Conservation (phyloP, 2,113 vertebrate genomes). For the Gadus macrocephalus region DNA sequence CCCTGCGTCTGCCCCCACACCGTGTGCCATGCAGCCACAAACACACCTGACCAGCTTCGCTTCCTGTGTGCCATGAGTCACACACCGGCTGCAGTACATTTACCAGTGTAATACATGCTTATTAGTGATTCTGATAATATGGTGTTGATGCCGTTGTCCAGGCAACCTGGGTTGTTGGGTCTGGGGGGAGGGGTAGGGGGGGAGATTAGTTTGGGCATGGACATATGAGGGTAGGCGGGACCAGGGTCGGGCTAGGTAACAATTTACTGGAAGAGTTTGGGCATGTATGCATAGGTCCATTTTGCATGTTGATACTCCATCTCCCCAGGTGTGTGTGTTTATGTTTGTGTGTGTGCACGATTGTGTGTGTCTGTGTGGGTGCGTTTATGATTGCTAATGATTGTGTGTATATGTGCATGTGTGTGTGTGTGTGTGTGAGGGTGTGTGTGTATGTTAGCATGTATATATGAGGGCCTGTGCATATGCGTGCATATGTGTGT, state of each 20-base stretch:
- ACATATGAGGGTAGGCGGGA: too few species aligned
- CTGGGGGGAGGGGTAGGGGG: too few species aligned
- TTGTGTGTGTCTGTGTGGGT: too few species aligned
- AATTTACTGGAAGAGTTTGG: conserved; percentile 61
- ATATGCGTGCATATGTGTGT: too few species aligned
- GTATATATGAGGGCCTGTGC: too few species aligned
- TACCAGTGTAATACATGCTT: conserved; percentile 63
- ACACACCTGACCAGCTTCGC: conserved; percentile 67
- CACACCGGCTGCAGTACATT: conserved; percentile 58
- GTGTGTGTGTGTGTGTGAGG: conserved; percentile 30
- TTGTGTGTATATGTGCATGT: conserved; percentile 14
- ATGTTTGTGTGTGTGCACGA: too few species aligned
- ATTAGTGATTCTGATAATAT: conserved; percentile 69
- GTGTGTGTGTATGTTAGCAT: too few species aligned
- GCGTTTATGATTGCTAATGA: too few species aligned
- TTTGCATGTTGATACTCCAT: conserved; percentile 19
- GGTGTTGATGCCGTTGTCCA: conserved; percentile 66
- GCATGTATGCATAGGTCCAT: conserved; percentile 50
- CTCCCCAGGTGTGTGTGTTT: too few species aligned
- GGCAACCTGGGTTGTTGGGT: conserved; percentile 46
- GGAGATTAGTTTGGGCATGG: too few species aligned
- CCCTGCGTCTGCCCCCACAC: conserved; percentile 28
- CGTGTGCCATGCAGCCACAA: conserved; percentile 46
- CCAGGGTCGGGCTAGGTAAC: conserved; percentile 42
- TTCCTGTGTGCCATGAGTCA: conserved; percentile 68